phyloP scores from a whole-genome alignment of 2,888 invertebrate genomes.

The Coelogynopora nodosa region DNA sequence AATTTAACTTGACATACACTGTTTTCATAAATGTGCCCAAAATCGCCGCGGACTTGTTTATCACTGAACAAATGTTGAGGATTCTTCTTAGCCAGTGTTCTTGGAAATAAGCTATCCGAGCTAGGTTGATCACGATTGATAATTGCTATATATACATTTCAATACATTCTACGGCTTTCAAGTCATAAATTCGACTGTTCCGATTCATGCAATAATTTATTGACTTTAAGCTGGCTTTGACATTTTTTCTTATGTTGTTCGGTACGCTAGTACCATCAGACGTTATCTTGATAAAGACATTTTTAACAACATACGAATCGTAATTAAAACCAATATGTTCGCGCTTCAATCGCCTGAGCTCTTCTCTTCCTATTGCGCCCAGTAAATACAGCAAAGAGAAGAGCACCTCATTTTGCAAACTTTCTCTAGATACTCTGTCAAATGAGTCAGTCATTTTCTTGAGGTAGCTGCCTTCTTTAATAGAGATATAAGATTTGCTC shows the following conservation, averaged over 20 bases:
- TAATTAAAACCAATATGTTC: constrained; percentile 17
- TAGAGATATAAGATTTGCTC: too few relatives aligned
- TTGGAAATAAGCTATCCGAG: not conserved
- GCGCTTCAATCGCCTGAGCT: constrained; percentile 16
- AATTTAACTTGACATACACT: not conserved
- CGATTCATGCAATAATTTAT: constrained; percentile 19
- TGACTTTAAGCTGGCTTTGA: constrained; percentile 22
- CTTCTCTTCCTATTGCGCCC: constrained; percentile 16
- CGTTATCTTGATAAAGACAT: constrained; percentile 14
- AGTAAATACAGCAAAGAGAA: too few relatives aligned
- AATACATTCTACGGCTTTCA: not conserved
- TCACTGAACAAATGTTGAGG: not conserved
- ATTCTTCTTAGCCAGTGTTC: not conserved
- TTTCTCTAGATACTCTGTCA: too few relatives aligned
- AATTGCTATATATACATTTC: not conserved
- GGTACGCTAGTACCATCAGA: constrained; percentile 7
- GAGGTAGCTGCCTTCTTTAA: too few relatives aligned
- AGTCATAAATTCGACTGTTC: constrained; percentile 16
- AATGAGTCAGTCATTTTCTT: too few relatives aligned
- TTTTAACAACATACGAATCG: constrained; percentile 8
- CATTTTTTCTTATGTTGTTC: constrained; percentile 21
- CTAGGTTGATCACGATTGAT: not conserved
- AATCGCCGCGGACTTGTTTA: not conserved
- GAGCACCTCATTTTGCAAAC: too few relatives aligned
- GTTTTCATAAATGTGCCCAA: not conserved